These are phyloP conservation scores for Pteronotus mesoamericanus DNA, from an alignment of 2,797 vertebrate species.

Conservation along the genomic window DNA sequence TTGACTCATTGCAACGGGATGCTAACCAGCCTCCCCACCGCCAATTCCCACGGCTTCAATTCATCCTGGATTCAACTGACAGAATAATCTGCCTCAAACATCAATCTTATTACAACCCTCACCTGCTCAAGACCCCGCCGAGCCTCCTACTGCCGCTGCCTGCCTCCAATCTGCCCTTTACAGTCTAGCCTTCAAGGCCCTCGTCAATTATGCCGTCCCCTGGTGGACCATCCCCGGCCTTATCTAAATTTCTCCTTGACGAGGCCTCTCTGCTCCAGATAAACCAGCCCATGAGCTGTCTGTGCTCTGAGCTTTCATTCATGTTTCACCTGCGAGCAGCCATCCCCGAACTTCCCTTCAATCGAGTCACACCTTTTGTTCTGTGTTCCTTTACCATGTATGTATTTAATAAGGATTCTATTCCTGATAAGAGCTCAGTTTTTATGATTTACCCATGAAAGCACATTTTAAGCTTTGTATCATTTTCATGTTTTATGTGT, in stretches of 20 bases:
- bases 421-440: background rate
- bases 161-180: background rate
- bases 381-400: background rate
- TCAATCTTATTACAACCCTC: constrained; percentile 57
- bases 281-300: background rate
- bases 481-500: background rate
- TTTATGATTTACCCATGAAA: background rate
- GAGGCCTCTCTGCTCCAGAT: background rate
- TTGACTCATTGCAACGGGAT: constrained; percentile 16
- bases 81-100: constrained; percentile 62
- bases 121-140: constrained; percentile 18
- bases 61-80: constrained; percentile 57
- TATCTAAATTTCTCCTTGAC: constrained; percentile 7
- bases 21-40: constrained; percentile 47
- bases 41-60: constrained; percentile 57
- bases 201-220: background rate
- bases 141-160: background rate
- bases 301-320: background rate
- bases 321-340: background rate
- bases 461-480: background rate
- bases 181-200: background rate
- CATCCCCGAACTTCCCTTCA: background rate
- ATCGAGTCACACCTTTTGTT: background rate
- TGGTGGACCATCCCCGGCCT: background rate
- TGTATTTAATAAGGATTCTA: background rate